Evolutionary conservation across 2,797 vertebrate species (phyloP).

Genomic region (Muscicapa comitata): DNA sequence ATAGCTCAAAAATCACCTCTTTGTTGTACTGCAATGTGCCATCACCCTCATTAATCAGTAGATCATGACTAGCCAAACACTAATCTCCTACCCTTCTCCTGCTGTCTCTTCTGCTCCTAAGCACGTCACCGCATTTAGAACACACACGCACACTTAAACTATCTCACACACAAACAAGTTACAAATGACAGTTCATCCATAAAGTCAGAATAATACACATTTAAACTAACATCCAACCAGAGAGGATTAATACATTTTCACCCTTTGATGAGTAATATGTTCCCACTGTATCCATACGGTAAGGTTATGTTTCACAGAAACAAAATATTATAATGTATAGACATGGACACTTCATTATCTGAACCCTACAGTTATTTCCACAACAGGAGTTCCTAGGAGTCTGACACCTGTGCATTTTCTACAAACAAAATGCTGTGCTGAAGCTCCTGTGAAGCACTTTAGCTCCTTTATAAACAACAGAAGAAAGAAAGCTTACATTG

Average conservation of each 20-base stretch:
- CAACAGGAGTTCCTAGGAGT: background rate
- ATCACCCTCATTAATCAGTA: background rate
- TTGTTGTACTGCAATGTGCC: background rate
- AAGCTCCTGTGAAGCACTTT: background rate
- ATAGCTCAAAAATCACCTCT: background rate
- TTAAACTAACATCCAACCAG: background rate
- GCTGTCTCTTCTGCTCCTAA: background rate
- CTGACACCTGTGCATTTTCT: background rate
- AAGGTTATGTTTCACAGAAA: background rate
- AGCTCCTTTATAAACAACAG: background rate
- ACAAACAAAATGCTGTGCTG: background rate
- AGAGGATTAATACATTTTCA: background rate
- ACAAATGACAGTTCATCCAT: background rate
- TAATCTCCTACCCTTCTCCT: background rate
- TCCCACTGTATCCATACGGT: background rate
- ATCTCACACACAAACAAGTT: background rate
- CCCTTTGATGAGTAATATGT: background rate
- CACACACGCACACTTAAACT: background rate
- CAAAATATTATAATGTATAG: background rate
- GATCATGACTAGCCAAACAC: background rate
- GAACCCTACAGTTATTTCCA: background rate
- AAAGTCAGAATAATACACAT: background rate
- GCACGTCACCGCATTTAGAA: fast-evolving
- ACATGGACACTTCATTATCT: background rate
- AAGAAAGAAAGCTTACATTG: background rate